Evolutionary conservation across 1,140 invertebrate species (phyloP), one percentile per base, ranked within the genome.

Genomic region (Drosophila nigrodunni): DNA sequence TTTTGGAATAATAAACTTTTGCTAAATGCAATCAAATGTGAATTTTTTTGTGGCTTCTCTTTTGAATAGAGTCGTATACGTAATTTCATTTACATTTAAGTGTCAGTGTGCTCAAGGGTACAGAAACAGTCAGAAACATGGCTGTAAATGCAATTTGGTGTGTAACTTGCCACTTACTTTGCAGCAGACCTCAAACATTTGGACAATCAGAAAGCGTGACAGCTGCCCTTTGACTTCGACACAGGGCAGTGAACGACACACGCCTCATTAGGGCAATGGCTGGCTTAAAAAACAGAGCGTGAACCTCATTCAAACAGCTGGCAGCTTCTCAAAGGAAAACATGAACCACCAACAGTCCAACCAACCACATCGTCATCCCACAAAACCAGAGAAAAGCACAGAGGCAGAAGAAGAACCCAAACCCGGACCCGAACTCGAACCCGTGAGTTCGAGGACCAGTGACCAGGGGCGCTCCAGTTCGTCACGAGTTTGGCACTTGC

Each of bases 221-320:
- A 49, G 13, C 39, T 34, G 47, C 11, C 21, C 30, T 35, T 47
- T 49, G 35, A 43, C 49, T 55, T 55, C 34, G 72, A 55, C 72
- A 60, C 46, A 54, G 75, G 55, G 47, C 64, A 80, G 81, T 80
- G 77, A 85, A 77, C 79, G 81, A 64, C 81, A 77, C 58, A 80
- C 61, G 77, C 68, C 80, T 77, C 68, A 77, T 77, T 85, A 70
- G 80, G 68, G 77, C 81, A 82, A 79, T 76, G 80, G 39, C 80
- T 75, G 76, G 66, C 52, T 57, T 50, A 43, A 52, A 64, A 67
- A 44, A 44, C 77, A 44, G 61, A 52, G 57, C 73, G 57, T 80
- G 74, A 59, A 25, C 18, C 67, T 70, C 58, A 35, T 58, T 44
- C 52, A 73, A 64, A 60, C 74, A 67, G 3, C 41, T 13, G 41